Conservation (phyloP, 2,888 invertebrate species). For the Drosophila ezoana region DNA sequence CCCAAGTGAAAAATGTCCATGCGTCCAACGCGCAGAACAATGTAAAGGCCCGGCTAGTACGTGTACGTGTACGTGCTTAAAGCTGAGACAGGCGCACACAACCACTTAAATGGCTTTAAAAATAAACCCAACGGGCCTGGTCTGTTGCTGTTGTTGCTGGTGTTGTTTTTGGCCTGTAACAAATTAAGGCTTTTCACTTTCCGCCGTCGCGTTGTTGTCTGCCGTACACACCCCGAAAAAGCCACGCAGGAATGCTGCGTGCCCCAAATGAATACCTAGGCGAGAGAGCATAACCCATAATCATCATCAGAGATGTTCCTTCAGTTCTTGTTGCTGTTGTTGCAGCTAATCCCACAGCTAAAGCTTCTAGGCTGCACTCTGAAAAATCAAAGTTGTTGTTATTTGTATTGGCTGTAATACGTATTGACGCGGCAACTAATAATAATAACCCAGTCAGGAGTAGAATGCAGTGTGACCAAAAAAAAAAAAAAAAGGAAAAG, state of each 20-base stretch:
- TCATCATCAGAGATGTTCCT: conserved; percentile 61
- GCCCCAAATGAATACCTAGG: conserved; percentile 76
- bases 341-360: conserved; percentile 38
- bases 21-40: conserved; percentile 55
- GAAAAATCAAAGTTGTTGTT: conserved; percentile 41
- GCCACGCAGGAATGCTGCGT: conserved; percentile 58
- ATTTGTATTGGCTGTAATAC: conserved; percentile 77
- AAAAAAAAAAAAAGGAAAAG: neutral
- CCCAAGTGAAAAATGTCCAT: conserved; percentile 75
- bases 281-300: conserved; percentile 65
- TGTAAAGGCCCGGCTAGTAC: conserved; percentile 50
- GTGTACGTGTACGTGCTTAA: conserved; percentile 44
- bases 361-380: conserved; percentile 3
- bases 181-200: conserved; percentile 83
- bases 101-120: conserved; percentile 77
- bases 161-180: conserved; percentile 56
- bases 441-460: conserved; percentile 66
- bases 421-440: conserved; percentile 78
- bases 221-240: conserved; percentile 64
- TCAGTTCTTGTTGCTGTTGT: neutral
- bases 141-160: conserved; percentile 7
- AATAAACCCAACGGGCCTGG: conserved; percentile 56
- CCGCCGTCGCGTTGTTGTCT: conserved; percentile 51
- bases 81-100: conserved; percentile 36
- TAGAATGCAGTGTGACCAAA: conserved; percentile 28